phyloP scores from a whole-genome alignment of 1,140 invertebrate species.

The Drosophila persimilis region DNA sequence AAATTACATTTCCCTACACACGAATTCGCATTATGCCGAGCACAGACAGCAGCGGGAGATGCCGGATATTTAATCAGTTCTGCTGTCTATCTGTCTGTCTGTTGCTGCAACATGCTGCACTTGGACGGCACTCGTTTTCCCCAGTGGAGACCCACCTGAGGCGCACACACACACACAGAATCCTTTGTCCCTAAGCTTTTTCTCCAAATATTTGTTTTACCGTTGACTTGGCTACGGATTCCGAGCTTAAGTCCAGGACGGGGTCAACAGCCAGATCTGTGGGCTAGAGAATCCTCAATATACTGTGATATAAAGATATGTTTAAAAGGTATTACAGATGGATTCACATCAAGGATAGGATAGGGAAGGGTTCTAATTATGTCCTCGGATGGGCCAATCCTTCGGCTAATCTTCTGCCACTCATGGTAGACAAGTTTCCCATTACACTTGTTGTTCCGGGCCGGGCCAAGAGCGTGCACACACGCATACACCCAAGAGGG shows the following conservation, averaged over 20 bases:
- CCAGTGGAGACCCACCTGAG: conserved; percentile 5
- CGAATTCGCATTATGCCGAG: conserved; percentile 63
- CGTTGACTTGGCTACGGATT: conserved; percentile 23
- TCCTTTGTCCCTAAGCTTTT: conserved; percentile 3
- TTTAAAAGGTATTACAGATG: too few relatives aligned
- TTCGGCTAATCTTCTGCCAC: too few relatives aligned
- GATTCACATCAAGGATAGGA: too few relatives aligned
- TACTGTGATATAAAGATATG: too few relatives aligned
- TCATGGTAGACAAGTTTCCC: too few relatives aligned
- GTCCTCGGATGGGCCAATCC: too few relatives aligned
- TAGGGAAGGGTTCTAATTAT: too few relatives aligned
- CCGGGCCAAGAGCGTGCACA: conserved; percentile 15
- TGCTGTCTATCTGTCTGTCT: conserved; percentile 5
- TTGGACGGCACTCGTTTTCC: conserved; percentile 43
- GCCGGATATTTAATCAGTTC: conserved; percentile 78
- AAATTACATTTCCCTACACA: conserved; percentile 76
- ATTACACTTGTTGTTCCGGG: conserved; percentile 5
- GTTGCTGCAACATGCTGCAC: conserved; percentile 39
- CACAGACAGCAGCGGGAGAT: conserved; percentile 33
- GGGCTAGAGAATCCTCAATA: not conserved
- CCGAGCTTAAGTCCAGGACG: conserved; percentile 3
- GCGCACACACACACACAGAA: not conserved
- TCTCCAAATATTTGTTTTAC: conserved; percentile 30
- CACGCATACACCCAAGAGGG: conserved; percentile 33
- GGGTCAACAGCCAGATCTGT: conserved; percentile 20